These are phyloP conservation scores for Lutjanus argentimaculatus DNA, from an alignment of 2,797 vertebrate species.

Conservation along the genomic window DNA sequence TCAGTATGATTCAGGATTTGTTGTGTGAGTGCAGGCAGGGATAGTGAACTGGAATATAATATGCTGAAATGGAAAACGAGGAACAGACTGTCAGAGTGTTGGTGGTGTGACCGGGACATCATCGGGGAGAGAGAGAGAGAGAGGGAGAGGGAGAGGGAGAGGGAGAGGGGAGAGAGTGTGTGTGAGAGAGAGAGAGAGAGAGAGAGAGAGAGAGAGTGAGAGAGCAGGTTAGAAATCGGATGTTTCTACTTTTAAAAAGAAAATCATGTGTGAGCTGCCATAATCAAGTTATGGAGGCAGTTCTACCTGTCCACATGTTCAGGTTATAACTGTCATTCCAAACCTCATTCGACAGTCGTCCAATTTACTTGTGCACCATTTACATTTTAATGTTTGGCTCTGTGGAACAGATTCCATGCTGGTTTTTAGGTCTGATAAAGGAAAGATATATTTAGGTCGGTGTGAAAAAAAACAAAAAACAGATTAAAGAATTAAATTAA, in stretches of 20 bases:
- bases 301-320: not conserved
- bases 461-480: not conserved
- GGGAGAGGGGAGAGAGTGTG: too few relatives aligned
- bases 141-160: too few relatives aligned
- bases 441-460: not conserved
- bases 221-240: not conserved
- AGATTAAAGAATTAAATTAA: too few relatives aligned
- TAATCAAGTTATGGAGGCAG: constrained; percentile 2
- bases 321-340: not conserved
- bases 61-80: constrained; percentile 11
- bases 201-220: too few relatives aligned
- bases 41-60: constrained; percentile 2
- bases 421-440: not conserved
- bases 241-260: not conserved
- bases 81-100: constrained; percentile 5
- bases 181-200: too few relatives aligned
- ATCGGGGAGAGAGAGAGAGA: too few relatives aligned
- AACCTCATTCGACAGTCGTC: not conserved
- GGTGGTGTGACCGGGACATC: not conserved
- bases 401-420: not conserved
- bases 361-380: not conserved
- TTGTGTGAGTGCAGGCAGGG: not conserved
- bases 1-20: not conserved
- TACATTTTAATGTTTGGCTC: not conserved
- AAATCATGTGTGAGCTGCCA: constrained; percentile 7